These are phyloP conservation scores for Caenorhabditis panamensis DNA, from an alignment of 2,888 invertebrate genomes.

Conservation along the genomic window DNA sequence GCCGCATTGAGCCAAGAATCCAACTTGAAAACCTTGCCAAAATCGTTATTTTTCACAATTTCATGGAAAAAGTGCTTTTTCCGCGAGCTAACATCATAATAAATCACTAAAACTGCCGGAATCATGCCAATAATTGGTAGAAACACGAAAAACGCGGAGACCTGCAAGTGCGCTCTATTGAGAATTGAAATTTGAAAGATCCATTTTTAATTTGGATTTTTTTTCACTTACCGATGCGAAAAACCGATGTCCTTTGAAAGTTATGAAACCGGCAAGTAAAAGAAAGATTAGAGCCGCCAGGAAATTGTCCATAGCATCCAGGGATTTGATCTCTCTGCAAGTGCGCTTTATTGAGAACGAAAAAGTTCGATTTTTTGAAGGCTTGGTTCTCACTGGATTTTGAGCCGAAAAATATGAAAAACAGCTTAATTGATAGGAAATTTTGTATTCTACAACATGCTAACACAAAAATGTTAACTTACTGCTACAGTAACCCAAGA, in stretches of 20 bases:
- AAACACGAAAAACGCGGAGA: constrained; percentile 35
- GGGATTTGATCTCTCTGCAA: constrained; percentile 34
- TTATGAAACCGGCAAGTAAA: constrained; percentile 38
- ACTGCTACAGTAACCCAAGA: no score
- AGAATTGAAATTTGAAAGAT: neutral
- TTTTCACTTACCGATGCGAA: constrained; percentile 36
- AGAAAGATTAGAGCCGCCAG: constrained; percentile 22
- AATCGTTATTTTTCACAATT: constrained; percentile 23
- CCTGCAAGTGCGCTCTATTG: constrained; percentile 10
- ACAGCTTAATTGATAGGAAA: no score
- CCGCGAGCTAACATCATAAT: constrained; percentile 33
- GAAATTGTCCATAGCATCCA: constrained; percentile 33
- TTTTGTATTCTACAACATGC: no score
- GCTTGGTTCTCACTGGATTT: no score
- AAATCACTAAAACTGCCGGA: constrained; percentile 17
- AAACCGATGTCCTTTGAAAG: constrained; percentile 38
- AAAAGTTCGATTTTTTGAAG: no score
- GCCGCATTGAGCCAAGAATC: constrained; percentile 46
- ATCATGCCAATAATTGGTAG: constrained; percentile 49
- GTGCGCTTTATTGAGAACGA: no score
- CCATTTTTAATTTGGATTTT: no score
- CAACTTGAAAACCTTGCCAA: constrained; percentile 21
- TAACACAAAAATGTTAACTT: no score
- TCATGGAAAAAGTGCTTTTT: constrained; percentile 32
- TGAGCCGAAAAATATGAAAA: no score